Base-by-base conservation (phyloP, 2,113 vertebrate genomes). In the Sylvia atricapilla region DNA sequence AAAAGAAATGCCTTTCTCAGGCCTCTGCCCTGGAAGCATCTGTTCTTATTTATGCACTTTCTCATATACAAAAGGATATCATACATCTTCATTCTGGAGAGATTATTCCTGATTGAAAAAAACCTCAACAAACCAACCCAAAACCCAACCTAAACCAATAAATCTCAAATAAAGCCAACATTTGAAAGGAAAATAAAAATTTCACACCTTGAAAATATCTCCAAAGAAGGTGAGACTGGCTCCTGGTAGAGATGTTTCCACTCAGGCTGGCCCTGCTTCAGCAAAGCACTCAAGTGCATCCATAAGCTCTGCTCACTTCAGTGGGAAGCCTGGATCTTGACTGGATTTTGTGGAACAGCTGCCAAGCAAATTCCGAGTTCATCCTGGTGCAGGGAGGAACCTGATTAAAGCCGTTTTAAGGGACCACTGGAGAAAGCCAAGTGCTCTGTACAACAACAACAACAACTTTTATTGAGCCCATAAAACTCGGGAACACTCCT, bases 381-480 rank as follows among this genome's bases (percentile, higher is more conserved):
- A 58, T 58, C 70, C 44, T 76, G 81, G 63, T 69, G 46, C 43
- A 55, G 55, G 66, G 49, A 69, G 77, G 80, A 95, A 85, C 46
- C 46, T 31, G 84, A 93, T 95, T 66, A 76, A 91, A 91, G 49
- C 28, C 91, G 74, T 25, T 82, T 66, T 55, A 46, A 93, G 81
- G 53, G 13, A 44, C 37, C 69, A 30, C 91, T 75, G 62, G 60
- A 0, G 3, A 87, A 94, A 89, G 89, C 91, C 87, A 95, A 95
- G 55, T 66, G n/a, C 59, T 84, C 89, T 83, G 81, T 43, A 69
- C 62, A 93, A 49, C 89, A 96, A 52, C 89, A 96, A 72, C 89
- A 96, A 72, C 84, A 95, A 93, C 84, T 93, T 97, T 95, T 97
- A 95, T 66, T 49, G 87, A 82, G 83, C 78, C 86, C 55, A 19